These are phyloP conservation scores for Macrosoma leucophasiata DNA, from an alignment of 2,888 invertebrate species.

Conservation along the genomic window DNA sequence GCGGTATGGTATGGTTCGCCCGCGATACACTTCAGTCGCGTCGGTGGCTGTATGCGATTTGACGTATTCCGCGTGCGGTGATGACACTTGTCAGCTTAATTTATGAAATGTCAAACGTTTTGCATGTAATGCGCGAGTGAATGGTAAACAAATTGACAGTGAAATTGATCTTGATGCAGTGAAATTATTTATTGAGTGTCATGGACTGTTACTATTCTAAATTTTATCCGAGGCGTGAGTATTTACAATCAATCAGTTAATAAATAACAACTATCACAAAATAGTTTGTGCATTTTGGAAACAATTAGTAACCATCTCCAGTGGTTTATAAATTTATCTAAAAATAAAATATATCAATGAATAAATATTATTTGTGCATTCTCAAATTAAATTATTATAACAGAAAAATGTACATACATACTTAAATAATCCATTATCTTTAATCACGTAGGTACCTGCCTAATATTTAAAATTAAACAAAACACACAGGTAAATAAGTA, in stretches of 20 bases:
- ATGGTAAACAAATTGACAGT: slow-evolving; percentile 69
- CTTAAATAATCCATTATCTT: no score
- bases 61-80: slow-evolving; percentile 74
- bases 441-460: no score
- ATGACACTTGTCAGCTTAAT: slow-evolving; percentile 73
- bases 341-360: neutral
- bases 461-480: no score
- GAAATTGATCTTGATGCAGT: slow-evolving; percentile 62
- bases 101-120: slow-evolving; percentile 73
- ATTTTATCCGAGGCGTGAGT: slow-evolving; percentile 75
- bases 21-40: slow-evolving; percentile 77
- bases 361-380: neutral
- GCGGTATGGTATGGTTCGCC: slow-evolving; percentile 75
- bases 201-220: slow-evolving; percentile 76
- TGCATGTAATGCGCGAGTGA: slow-evolving; percentile 67
- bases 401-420: no score
- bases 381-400: neutral
- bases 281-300: no score
- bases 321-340: no score
- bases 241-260: slow-evolving; percentile 51
- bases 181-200: slow-evolving; percentile 54
- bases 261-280: neutral
- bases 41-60: slow-evolving; percentile 75
- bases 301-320: no score
- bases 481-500: no score